phyloP scores from a whole-genome alignment of 1,140 invertebrate genomes.

The Helicorthomorpha holstii region DNA sequence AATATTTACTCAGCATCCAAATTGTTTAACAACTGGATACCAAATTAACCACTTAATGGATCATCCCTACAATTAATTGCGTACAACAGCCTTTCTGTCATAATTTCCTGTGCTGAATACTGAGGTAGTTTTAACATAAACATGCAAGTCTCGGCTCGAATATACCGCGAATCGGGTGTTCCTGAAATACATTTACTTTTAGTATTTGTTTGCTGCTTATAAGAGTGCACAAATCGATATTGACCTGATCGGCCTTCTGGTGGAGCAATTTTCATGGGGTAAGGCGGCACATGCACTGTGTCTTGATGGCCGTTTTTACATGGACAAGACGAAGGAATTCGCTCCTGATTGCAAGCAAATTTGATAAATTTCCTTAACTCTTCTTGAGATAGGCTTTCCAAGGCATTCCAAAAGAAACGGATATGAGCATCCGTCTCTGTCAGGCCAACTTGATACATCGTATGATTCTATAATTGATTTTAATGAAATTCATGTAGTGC shows the following conservation, averaged over 20 bases:
- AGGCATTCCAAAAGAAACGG: constrained; percentile 26
- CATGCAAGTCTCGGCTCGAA: constrained; percentile 28
- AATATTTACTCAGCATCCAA: too few species aligned
- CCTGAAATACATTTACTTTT: constrained; percentile 14
- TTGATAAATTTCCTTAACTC: constrained; percentile 27
- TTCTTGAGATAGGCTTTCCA: constrained; percentile 23
- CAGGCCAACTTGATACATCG: constrained; percentile 29
- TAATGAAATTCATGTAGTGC: not conserved
- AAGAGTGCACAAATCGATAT: too few species aligned
- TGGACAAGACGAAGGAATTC: constrained; percentile 24
- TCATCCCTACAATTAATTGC: constrained; percentile 26
- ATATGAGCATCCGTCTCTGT: constrained; percentile 26
- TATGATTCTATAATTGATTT: constrained; percentile 19
- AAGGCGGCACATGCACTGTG: constrained; percentile 24
- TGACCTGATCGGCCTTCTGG: constrained; percentile 23
- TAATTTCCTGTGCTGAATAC: constrained; percentile 23
- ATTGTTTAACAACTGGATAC: too few species aligned
- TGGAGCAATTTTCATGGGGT: constrained; percentile 30
- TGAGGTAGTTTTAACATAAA: constrained; percentile 29
- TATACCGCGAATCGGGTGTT: constrained; percentile 21
- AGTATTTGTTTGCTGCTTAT: too few species aligned
- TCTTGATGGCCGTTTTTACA: constrained; percentile 22
- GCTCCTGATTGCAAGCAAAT: constrained; percentile 28
- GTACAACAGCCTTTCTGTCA: constrained; percentile 23
- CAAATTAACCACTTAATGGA: constrained; percentile 23